phyloP scores from a whole-genome alignment of 2,113 vertebrate genomes.

The Thinocorus orbignyianus region DNA sequence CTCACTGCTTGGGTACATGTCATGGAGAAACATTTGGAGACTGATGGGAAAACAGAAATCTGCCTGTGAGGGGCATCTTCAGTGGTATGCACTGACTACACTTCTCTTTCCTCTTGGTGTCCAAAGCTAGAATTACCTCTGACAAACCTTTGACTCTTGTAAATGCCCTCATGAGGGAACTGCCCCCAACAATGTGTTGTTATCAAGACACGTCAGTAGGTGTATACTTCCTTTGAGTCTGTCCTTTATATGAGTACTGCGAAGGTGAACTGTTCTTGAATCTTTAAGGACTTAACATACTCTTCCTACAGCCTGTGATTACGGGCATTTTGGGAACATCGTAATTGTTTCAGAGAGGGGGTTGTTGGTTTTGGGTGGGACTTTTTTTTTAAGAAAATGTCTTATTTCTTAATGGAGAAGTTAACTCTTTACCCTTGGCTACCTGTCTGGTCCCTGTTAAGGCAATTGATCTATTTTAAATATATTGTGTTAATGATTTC shows the following conservation, averaged over 20 bases:
- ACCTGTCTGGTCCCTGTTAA: not conserved
- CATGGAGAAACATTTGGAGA: not conserved
- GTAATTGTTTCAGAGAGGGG: not conserved
- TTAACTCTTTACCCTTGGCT: not conserved
- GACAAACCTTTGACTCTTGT: not conserved
- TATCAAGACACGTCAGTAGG: not conserved
- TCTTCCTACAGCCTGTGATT: not conserved
- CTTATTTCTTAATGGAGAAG: not conserved
- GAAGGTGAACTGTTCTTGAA: not conserved
- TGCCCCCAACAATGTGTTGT: no score
- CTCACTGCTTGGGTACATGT: not conserved
- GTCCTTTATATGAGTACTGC: not conserved
- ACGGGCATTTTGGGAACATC: not conserved
- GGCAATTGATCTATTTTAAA: not conserved
- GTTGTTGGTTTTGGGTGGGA: not conserved
- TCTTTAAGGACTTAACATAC: not conserved
- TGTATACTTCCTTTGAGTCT: not conserved
- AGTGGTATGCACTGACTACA: not conserved
- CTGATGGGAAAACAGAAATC: not conserved
- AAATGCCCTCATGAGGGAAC: not conserved
- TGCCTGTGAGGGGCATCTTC: not conserved
- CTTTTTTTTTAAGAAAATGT: not conserved
- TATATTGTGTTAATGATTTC: not conserved
- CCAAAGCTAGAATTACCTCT: not conserved
- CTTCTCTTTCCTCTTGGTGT: not conserved